Base-by-base conservation (phyloP, 2,888 invertebrate genomes). In the Acanthococcus lagerstroemiae region DNA sequence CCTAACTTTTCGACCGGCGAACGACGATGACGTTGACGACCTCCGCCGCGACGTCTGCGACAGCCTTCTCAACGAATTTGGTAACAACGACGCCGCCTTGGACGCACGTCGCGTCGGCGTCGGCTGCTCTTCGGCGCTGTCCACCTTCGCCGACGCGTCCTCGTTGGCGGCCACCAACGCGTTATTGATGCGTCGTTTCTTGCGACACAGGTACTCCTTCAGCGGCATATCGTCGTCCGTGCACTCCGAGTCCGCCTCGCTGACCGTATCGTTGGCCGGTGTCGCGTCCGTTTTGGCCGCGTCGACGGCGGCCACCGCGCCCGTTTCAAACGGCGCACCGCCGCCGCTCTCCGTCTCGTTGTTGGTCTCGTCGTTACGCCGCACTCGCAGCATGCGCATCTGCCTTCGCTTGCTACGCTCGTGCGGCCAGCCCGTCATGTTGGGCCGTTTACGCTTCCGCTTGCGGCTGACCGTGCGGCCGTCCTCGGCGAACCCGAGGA, bases 341-440 rank as follows among this genome's bases (percentile, higher is more conserved):
- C 24, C 52, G 21, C 7, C 22, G 24, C 22, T 52, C 17, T 58
- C 58, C 26, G 58, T 17, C 37, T 37, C 37, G n/a, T 37, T n/a
- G n/a, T 37, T 37, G 2, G 12, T 37, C 21, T 22, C 15, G 24
- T 52, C 22, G 15, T 9, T 22, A 6, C 24, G 52, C 15, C 52
- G 52, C 24, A n/a, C 37, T 37, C 37, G 37, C 24, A 52, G 24
- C 2, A 63, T 48, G 3, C 63, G 52, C 24, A 57, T 37, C 48
- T 68, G 66, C 22, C 73, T 71, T 67, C 75, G 74, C 67, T 75
- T 75, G 15, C 37, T 46, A 27, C 27, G 46, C 45, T 74, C 77
- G 1, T 76, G 75, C 0, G 90, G 90, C 90, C 90, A 90, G 7
- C 90, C 90, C 0, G 90, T 90, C 68, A 83, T 80, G 75, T 90